Evolutionary conservation across 2,113 vertebrate genomes (phyloP), one percentile per base, ranked within the genome.

Genomic region (Tupaia tana): DNA sequence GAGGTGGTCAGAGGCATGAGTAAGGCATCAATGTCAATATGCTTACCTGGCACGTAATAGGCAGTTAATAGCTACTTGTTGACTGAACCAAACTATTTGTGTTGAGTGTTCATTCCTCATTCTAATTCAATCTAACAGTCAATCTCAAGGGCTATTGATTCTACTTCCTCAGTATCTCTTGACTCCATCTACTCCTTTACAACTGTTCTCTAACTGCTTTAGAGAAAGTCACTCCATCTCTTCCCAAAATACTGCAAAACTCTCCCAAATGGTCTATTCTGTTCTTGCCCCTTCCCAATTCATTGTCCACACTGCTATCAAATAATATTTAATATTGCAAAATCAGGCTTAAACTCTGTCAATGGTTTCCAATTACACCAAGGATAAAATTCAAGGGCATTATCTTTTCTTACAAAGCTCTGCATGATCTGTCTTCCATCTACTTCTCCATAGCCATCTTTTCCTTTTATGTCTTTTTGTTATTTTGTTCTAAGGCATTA

Each of bases 241-340:
- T 74, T 34, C 43, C 10, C 2, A n/a, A 85, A 80, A 64, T 31
- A 31, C 29, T 93, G 9, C 4, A 58, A 16, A 9, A 82, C 27
- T 3, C 20, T 54, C 56, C 77, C 12, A 25, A 14, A 24, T 31
- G 7, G 34, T 80, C 52, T 74, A 27, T 14, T 24, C n/a, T 2
- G 27, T 16, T 63, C 54, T 19, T 34, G 12, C 11, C 31, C 19
- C 56, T 87, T 67, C 59, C 70, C 54, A 89, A 70, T 19, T 63
- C 54, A n/a, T 86, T 78, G 75, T 74, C 24, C 75, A 85, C 25
- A 22, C 1, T 25, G 25, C 71, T 84, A 54, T 43, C 90, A 89
- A 91, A 67, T 43, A 61, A 73, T 81, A 75, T 58, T 90, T 86
- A 92, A 66, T 61, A 80, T 27, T 77, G 63, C 11, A 79, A 78